Conservation (phyloP, 2,888 invertebrate species). For the Calephelis perditalis region DNA sequence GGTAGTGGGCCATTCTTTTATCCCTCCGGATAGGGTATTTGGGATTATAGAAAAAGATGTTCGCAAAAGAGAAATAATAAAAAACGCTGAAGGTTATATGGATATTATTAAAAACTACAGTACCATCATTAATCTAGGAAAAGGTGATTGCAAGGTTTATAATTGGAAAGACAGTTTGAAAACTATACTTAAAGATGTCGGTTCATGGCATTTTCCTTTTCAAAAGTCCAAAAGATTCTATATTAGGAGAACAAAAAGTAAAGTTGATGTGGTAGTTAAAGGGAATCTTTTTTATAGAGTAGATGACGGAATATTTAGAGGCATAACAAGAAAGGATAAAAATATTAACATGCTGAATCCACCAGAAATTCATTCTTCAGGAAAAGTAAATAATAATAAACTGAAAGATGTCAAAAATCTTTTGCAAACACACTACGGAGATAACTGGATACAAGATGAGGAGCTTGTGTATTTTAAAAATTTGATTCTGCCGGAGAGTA, state of each 20-base stretch:
- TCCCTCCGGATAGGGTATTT: conserved; percentile 15
- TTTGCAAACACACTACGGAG: conserved; percentile 21
- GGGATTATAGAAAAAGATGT: conserved; percentile 15
- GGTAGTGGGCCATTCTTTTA: conserved; percentile 16
- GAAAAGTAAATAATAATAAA: conserved; percentile 19
- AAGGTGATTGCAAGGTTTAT: conserved; percentile 21
- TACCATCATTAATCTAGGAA: conserved; percentile 14
- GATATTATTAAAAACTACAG: conserved; percentile 16
- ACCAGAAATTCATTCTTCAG: conserved; percentile 20
- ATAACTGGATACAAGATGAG: conserved; percentile 21
- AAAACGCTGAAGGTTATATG: conserved; percentile 15
- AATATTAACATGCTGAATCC: conserved; percentile 13
- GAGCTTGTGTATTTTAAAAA: conserved; percentile 18
- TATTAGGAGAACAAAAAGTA: conserved; percentile 21
- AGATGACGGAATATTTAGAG: conserved; percentile 19
- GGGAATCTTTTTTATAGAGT: conserved; percentile 18
- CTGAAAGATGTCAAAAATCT: conserved; percentile 22
- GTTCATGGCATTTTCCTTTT: conserved; percentile 23
- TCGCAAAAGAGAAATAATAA: conserved; percentile 16
- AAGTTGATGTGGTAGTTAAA: conserved; percentile 22
- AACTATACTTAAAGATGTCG: conserved; percentile 27
- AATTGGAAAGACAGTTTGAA: conserved; percentile 29
- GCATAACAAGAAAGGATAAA: conserved; percentile 18
- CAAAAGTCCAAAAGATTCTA: conserved; percentile 21
- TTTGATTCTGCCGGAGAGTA: conserved; percentile 2